phyloP scores from a whole-genome alignment of 2,888 invertebrate genomes.

The Perizoma flavofasciatum region DNA sequence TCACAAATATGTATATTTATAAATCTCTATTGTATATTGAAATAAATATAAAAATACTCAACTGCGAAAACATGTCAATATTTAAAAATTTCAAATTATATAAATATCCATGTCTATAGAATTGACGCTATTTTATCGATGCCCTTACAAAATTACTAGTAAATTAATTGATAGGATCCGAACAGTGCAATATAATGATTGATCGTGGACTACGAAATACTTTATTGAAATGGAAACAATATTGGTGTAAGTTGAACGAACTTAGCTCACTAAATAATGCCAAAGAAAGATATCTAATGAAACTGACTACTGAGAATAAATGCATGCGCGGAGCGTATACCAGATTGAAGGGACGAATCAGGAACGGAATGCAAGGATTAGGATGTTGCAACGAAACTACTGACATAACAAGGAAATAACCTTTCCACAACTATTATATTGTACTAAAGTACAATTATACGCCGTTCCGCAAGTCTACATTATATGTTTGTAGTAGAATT shows the following conservation, averaged over 20 bases:
- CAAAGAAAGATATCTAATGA: conserved; percentile 72
- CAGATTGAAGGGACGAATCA: conserved; percentile 58
- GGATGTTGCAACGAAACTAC: conserved; percentile 53
- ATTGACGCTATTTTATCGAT: conserved; percentile 13
- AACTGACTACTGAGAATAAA: conserved; percentile 59
- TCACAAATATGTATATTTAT: conserved; percentile 71
- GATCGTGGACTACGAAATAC: conserved; percentile 49
- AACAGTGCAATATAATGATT: conserved; percentile 67
- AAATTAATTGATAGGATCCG: conserved; percentile 48
- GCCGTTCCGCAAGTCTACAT: conserved; percentile 58
- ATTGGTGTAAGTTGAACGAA: conserved; percentile 60
- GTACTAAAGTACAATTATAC: conserved; percentile 37
- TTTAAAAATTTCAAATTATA: conserved; percentile 32
- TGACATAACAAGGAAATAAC: conserved; percentile 47
- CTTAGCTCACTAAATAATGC: conserved; percentile 81
- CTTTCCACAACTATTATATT: conserved; percentile 35
- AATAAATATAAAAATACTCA: conserved; percentile 66
- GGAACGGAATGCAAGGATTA: conserved; percentile 62
- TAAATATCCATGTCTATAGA: conserved; percentile 23
- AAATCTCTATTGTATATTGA: conserved; percentile 52
- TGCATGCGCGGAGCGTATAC: conserved; percentile 59
- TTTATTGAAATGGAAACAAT: conserved; percentile 38
- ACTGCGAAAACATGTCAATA: conserved; percentile 44
- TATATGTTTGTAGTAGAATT: conserved; percentile 59
- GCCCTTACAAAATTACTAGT: conserved; percentile 37